phyloP scores from a whole-genome alignment of 2,888 invertebrate genomes.

The Proisotoma minuta region DNA sequence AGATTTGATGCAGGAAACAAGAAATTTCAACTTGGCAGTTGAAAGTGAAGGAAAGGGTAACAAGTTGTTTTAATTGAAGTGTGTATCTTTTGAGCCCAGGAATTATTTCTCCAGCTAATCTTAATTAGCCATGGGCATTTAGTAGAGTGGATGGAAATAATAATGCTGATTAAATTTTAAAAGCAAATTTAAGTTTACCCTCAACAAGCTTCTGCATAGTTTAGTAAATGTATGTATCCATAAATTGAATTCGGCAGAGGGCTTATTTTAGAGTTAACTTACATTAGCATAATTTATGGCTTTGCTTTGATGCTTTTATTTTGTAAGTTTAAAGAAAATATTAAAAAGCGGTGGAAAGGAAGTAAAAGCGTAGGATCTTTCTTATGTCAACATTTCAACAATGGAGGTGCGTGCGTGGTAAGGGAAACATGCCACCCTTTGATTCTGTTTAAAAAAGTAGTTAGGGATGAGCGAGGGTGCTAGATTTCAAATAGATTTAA shows the following conservation, averaged over 20 bases:
- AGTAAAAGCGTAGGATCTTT: not conserved
- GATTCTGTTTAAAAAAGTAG: not conserved
- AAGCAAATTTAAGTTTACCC: too few species aligned
- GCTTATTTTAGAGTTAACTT: too few species aligned
- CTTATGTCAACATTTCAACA: not conserved
- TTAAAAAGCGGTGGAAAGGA: not conserved
- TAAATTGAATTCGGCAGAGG: too few species aligned
- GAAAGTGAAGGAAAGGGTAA: not conserved
- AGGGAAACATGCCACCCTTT: not conserved
- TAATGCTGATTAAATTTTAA: not conserved
- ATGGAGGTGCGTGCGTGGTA: not conserved
- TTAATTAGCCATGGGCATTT: not conserved
- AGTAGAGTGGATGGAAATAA: not conserved
- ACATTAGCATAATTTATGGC: too few species aligned
- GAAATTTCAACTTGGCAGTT: conserved; percentile 1
- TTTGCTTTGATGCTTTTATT: too few species aligned
- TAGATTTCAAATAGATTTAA: not conserved
- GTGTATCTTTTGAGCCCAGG: not conserved
- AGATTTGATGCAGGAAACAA: too few species aligned
- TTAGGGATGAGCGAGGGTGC: too few species aligned
- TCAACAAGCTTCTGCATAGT: too few species aligned
- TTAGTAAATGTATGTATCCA: too few species aligned
- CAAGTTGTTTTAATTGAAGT: conserved; percentile 4
- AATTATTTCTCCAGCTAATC: not conserved
- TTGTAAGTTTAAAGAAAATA: too few species aligned